A percentile compares a stretch with the other conserved stretches of the same genome.
These are phyloP conservation scores for Sinelater perroti DNA, from an alignment of 2,888 invertebrate species.

Conservation along the genomic window DNA sequence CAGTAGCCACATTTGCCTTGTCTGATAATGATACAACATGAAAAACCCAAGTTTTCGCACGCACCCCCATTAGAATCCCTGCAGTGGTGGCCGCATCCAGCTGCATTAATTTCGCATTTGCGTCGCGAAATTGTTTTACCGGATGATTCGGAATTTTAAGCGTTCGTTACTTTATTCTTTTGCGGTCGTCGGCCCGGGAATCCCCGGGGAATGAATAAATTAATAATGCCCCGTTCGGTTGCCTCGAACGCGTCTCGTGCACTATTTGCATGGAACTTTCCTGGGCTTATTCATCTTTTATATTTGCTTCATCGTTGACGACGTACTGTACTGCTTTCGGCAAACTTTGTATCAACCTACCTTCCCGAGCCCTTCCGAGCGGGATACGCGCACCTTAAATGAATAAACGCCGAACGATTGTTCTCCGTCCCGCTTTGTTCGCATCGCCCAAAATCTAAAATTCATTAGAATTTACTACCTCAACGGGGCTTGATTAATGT, in stretches of 20 bases:
- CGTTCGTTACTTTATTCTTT: slow-evolving; percentile 49
- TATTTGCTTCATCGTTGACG: slow-evolving; percentile 36
- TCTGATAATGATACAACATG: slow-evolving; percentile 54
- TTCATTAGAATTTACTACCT: slow-evolving; percentile 38
- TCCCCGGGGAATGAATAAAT: slow-evolving; percentile 54
- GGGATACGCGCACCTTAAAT: slow-evolving; percentile 36
- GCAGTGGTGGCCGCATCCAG: slow-evolving; percentile 9
- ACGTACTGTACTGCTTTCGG: slow-evolving; percentile 24
- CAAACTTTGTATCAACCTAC: slow-evolving; percentile 21
- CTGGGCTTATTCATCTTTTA: slow-evolving; percentile 49
- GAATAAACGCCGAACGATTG: slow-evolving; percentile 45
- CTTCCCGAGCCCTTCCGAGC: slow-evolving; percentile 18
- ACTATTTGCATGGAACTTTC: slow-evolving; percentile 54
- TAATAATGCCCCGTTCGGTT: slow-evolving; percentile 53
- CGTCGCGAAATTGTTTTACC: slow-evolving; percentile 43
- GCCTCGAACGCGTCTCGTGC: slow-evolving; percentile 49
- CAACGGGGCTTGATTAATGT: slow-evolving; percentile 26
- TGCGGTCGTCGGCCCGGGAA: slow-evolving; percentile 50
- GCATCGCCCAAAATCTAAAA: slow-evolving; percentile 39
- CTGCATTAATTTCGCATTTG: slow-evolving; percentile 49
- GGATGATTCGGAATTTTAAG: slow-evolving; percentile 48
- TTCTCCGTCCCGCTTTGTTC: slow-evolving; percentile 41
- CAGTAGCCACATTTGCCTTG: slow-evolving; percentile 46
- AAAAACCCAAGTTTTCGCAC: slow-evolving; percentile 47
- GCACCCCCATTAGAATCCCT: slow-evolving; percentile 8